Conservation (phyloP, 2,113 vertebrate species). For the Orthonyx spaldingii region DNA sequence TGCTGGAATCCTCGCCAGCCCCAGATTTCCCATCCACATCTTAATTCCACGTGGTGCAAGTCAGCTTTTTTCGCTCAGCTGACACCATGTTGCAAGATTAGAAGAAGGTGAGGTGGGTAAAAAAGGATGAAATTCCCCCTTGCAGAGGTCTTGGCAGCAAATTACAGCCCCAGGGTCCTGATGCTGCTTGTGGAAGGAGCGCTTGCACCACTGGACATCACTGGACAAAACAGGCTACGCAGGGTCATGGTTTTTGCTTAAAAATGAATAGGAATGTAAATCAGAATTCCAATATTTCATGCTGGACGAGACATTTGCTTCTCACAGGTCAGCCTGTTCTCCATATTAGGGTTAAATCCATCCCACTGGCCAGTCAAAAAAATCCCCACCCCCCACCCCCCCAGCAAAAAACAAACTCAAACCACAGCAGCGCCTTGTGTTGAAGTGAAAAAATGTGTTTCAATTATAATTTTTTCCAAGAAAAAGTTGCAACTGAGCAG, state of each 20-base stretch:
- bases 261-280: background rate
- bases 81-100: background rate
- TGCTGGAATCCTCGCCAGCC: accelerated
- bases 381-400: accelerated
- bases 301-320: background rate
- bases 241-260: background rate
- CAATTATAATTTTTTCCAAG: background rate
- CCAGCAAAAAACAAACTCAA: background rate
- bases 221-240: background rate
- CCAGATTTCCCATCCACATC: background rate
- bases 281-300: background rate
- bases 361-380: background rate
- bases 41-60: background rate
- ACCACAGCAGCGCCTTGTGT: background rate
- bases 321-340: background rate
- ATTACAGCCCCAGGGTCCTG: background rate
- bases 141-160: background rate
- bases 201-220: background rate
- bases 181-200: background rate
- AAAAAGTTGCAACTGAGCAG: background rate
- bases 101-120: background rate
- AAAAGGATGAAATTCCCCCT: background rate
- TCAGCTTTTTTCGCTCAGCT: background rate
- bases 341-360: background rate
- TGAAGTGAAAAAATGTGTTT: background rate